Evolutionary conservation across 2,113 vertebrate species (phyloP).

Genomic region (Ophiodon elongatus): DNA sequence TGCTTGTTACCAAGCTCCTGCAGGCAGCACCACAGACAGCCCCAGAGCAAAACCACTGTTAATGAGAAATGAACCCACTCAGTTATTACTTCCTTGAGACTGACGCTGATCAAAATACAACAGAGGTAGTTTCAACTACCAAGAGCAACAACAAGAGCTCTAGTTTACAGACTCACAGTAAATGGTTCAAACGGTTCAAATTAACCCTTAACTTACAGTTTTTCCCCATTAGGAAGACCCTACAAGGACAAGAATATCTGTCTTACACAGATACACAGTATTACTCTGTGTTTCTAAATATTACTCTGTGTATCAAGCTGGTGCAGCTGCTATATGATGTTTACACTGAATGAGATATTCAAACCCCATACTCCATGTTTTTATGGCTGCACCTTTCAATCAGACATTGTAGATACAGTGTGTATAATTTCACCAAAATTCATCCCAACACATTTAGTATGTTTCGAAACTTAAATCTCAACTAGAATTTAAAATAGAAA

Average conservation of each 20-base stretch:
- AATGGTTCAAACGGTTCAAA: background rate
- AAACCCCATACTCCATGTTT: background rate
- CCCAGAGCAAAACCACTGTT: slow-evolving; percentile 46
- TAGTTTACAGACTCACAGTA: background rate
- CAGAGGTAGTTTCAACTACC: background rate
- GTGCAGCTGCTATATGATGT: background rate
- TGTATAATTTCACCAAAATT: background rate
- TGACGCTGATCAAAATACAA: slow-evolving; percentile 24
- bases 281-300: too few relatives aligned
- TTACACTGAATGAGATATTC: background rate
- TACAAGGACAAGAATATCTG: background rate
- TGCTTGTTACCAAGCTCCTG: slow-evolving; percentile 63
- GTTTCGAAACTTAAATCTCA: background rate
- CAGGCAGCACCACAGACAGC: slow-evolving; percentile 41
- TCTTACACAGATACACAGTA: background rate
- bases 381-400: background rate
- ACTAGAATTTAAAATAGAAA: background rate
- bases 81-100: slow-evolving; percentile 27
- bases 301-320: background rate
- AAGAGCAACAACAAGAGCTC: too few relatives aligned
- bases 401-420: background rate
- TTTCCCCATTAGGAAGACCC: background rate
- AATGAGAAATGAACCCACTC: slow-evolving; percentile 49
- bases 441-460: background rate
- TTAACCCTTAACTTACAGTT: background rate